These are phyloP conservation scores for Drosophila murphyi DNA, from an alignment of 1,140 invertebrate species.

Conservation along the genomic window DNA sequence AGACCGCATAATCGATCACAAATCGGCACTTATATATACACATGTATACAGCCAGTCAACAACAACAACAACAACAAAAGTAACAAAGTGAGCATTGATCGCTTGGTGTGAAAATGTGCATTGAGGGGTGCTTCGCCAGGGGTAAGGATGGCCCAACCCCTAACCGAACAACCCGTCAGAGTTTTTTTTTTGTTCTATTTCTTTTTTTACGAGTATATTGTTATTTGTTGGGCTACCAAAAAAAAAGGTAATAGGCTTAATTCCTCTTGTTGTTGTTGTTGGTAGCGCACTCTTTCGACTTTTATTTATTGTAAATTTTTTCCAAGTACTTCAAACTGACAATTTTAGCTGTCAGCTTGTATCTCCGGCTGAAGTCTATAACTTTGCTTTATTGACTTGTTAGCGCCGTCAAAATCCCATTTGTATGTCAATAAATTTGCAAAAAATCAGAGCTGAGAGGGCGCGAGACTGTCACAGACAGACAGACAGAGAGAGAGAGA, in stretches of 20 bases:
- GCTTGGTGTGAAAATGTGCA: conserved; percentile 47
- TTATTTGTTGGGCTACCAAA: conserved; percentile 29
- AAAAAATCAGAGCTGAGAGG: conserved; percentile 36
- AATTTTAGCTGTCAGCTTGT: conserved; percentile 61
- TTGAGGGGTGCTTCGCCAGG: conserved; percentile 60
- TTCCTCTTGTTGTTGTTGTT: conserved; percentile 43
- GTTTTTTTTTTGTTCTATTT: conserved; percentile 57
- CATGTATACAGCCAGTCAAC: conserved; percentile 1
- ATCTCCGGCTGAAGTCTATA: conserved; percentile 44
- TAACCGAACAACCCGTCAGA: conserved; percentile 41
- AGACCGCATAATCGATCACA: conserved; percentile 74
- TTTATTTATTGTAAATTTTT: conserved; percentile 79
- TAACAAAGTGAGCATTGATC: conserved; percentile 73
- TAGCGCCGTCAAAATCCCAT: conserved; percentile 77
- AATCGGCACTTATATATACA: conserved; percentile 31
- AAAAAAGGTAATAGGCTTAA: conserved; percentile 81
- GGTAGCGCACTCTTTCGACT: conserved; percentile 43
- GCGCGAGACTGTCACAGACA: conserved; percentile 13
- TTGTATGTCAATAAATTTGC: conserved; percentile 81
- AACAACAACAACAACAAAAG: conserved; percentile 26
- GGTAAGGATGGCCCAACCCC: conserved; percentile 61
- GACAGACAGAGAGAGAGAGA: not conserved
- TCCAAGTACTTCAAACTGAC: conserved; percentile 81
- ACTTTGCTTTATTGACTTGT: conserved; percentile 81
- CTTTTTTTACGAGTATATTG: conserved; percentile 18